Evolutionary conservation across 2,888 invertebrate genomes (phyloP).

Genomic region (Tetramorium bicarinatum): DNA sequence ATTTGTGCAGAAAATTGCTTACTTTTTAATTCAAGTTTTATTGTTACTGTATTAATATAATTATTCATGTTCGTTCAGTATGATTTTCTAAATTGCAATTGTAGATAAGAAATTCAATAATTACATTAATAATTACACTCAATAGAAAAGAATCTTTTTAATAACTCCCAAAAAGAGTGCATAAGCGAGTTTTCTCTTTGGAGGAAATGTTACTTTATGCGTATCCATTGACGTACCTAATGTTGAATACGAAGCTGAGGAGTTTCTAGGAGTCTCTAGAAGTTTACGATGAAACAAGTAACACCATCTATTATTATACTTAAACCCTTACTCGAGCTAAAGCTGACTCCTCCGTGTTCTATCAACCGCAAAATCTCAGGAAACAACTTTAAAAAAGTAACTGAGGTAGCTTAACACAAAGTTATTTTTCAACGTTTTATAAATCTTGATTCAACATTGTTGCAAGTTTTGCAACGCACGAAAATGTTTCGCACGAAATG

Average conservation of each 20-base stretch:
- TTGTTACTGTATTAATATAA: neutral
- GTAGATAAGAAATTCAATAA: neutral
- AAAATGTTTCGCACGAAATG: neutral
- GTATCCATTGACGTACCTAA: conserved; percentile 79
- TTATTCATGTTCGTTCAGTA: neutral
- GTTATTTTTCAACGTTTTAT: conserved; percentile 11
- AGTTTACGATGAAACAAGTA: conserved; percentile 20
- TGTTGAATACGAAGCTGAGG: conserved; percentile 18
- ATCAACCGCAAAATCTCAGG: conserved; percentile 9
- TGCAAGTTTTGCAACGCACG: neutral
- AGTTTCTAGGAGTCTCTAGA: conserved; percentile 14
- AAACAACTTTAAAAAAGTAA: conserved; percentile 18
- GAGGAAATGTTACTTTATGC: conserved; percentile 45
- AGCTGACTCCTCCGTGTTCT: neutral
- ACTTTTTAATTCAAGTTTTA: neutral
- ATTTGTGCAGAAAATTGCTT: neutral
- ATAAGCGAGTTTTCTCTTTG: neutral
- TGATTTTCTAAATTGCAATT: neutral
- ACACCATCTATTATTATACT: conserved; percentile 7
- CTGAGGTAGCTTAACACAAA: neutral
- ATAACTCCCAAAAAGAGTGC: neutral
- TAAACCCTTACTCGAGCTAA: neutral
- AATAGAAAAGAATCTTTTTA: neutral
- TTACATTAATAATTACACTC: neutral
- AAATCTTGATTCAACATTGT: neutral